Conservation (phyloP, 1,140 invertebrate genomes). For the Anoplophora glabripennis region DNA sequence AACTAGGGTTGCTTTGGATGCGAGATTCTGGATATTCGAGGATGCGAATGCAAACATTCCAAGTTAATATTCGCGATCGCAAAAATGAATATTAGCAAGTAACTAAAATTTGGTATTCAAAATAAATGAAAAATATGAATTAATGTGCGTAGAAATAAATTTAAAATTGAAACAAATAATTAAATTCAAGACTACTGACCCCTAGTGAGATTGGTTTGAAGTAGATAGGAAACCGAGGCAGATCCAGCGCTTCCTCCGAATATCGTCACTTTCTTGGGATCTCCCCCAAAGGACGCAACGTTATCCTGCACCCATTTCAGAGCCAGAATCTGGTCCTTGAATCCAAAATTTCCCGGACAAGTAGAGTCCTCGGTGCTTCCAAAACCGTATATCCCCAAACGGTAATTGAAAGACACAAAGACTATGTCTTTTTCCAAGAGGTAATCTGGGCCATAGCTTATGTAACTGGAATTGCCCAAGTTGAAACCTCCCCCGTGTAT, state of each 20-base stretch:
- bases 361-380: constrained; percentile 26
- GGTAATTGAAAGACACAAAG: constrained; percentile 58
- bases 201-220: constrained; percentile 7
- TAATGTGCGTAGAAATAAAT: no score
- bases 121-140: no score
- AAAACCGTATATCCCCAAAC: constrained; percentile 47
- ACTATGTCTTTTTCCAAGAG: constrained; percentile 52
- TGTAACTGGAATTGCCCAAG: constrained; percentile 35
- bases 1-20: no score
- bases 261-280: constrained; percentile 32
- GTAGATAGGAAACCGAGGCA: constrained; percentile 21
- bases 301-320: constrained; percentile 51
- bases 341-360: constrained; percentile 52
- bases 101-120: no score
- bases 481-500: constrained; percentile 43
- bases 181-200: constrained; percentile 1
- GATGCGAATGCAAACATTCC: no score
- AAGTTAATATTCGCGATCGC: no score
- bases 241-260: constrained; percentile 28
- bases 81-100: no score
- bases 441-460: constrained; percentile 45
- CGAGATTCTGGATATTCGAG: no score
- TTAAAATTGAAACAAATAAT: no score
- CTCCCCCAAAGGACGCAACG: constrained; percentile 34
- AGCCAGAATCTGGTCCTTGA: constrained; percentile 51